Conservation (phyloP, 2,888 invertebrate species). For the Lymantria monacha region DNA sequence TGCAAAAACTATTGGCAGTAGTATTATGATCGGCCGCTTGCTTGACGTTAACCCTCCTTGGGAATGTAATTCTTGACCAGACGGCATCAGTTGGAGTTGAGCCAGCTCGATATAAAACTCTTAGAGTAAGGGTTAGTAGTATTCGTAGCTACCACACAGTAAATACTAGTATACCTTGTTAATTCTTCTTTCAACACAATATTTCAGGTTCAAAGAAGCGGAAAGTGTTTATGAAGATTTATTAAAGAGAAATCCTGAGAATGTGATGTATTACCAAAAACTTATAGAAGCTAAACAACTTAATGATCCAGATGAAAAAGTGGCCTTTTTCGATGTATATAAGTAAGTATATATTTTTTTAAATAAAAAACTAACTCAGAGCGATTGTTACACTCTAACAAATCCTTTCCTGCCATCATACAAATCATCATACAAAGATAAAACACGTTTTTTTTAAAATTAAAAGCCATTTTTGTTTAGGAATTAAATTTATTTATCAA, state of each 20-base stretch:
- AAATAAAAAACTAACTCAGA: too few relatives aligned
- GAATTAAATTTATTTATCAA: too few relatives aligned
- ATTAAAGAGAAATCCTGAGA: constrained; percentile 97
- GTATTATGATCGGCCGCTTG: too few relatives aligned
- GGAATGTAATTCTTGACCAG: too few relatives aligned
- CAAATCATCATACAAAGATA: neutral
- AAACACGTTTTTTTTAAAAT: neutral
- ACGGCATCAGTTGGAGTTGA: too few relatives aligned
- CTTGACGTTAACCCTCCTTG: too few relatives aligned
- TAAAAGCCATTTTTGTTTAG: too few relatives aligned
- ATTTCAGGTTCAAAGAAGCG: constrained; percentile 87
- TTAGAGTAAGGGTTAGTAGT: too few relatives aligned
- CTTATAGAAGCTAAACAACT: constrained; percentile 93
- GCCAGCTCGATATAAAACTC: too few relatives aligned
- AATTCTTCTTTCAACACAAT: neutral
- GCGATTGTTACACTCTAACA: neutral
- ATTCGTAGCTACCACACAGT: too few relatives aligned
- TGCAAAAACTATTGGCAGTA: too few relatives aligned
- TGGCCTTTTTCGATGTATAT: constrained; percentile 91
- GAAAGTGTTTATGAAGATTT: constrained; percentile 91
- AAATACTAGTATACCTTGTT: neutral
- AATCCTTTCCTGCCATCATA: neutral
- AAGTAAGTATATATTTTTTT: constrained; percentile 60
- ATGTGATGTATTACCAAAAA: constrained; percentile 95
- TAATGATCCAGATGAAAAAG: constrained; percentile 86